A percentile compares a stretch with the other conserved stretches of the same genome.
phyloP scores from a whole-genome alignment of 92 coral and sea anemone genomes.

The Zoanthus gigantus region DNA sequence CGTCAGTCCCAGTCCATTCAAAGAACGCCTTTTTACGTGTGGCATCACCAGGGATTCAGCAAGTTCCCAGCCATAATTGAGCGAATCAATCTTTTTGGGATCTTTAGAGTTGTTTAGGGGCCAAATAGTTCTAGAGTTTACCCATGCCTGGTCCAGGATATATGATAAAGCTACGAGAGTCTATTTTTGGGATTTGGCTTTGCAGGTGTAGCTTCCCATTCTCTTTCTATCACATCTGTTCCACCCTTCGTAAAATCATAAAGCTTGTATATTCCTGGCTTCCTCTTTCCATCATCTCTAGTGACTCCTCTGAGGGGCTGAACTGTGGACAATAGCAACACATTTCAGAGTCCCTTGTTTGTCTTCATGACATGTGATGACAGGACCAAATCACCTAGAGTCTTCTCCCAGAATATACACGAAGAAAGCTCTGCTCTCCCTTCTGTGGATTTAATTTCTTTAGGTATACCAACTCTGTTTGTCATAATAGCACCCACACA shows the following conservation, averaged over 20 bases:
- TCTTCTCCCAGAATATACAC: background rate
- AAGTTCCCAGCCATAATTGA: background rate
- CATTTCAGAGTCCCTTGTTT: slow-evolving; percentile 4
- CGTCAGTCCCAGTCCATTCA: background rate
- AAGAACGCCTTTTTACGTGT: background rate
- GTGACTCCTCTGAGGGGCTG: no score
- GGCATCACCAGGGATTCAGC: slow-evolving; percentile 11
- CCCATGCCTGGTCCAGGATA: background rate
- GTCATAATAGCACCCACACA: slow-evolving; percentile 12
- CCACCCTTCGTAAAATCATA: background rate
- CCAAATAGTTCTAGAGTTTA: background rate
- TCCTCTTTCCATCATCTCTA: no score
- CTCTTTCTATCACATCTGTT: background rate
- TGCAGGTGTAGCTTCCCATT: background rate
- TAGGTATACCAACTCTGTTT: slow-evolving; percentile 27
- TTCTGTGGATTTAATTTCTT: slow-evolving; percentile 8
- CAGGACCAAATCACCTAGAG: background rate
- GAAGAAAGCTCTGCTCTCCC: slow-evolving; percentile 12
- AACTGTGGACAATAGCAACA: no score
- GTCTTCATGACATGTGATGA: slow-evolving; percentile 43
- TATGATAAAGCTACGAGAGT: background rate
- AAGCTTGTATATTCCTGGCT: background rate
- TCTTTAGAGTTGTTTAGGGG: background rate
- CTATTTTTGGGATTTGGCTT: background rate
- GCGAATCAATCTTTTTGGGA: background rate